These are phyloP conservation scores for Perca schrenkii DNA, from an alignment of 2,113 vertebrate genomes.

Conservation along the genomic window DNA sequence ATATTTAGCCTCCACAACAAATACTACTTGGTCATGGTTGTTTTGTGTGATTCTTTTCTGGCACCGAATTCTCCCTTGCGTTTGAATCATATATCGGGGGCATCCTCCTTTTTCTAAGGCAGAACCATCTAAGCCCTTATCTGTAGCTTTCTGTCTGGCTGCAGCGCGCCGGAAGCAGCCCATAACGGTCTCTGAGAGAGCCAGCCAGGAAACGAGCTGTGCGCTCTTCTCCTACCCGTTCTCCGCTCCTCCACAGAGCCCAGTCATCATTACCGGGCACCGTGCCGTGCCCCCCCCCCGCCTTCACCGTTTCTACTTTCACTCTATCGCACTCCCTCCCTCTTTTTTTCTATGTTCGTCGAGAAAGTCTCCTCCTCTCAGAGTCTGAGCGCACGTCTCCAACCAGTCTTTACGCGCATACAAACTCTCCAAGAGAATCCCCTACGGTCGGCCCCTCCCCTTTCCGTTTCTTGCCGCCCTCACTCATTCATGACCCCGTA, in stretches of 20 bases:
- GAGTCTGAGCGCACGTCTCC: conserved; percentile 62
- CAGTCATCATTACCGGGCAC: conserved; percentile 78
- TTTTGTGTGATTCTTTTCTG: conserved; percentile 56
- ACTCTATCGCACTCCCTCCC: conserved; percentile 43
- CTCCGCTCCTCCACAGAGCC: conserved; percentile 76
- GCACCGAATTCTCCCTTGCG: conserved; percentile 18
- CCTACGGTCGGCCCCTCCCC: conserved; percentile 68
- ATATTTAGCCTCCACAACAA: conserved; percentile 54
- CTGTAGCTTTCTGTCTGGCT: conserved; percentile 56
- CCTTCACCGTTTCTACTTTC: conserved; percentile 38
- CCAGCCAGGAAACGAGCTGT: conserved; percentile 73
- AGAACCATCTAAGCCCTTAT: conserved; percentile 41
- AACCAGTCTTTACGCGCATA: conserved; percentile 72
- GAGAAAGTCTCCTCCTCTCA: conserved; percentile 72
- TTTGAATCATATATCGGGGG: conserved; percentile 75
- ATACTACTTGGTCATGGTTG: conserved; percentile 37
- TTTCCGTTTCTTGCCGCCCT: conserved; percentile 82
- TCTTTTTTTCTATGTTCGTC: conserved; percentile 56
- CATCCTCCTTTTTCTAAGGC: conserved; percentile 63
- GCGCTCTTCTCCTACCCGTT: conserved; percentile 74
- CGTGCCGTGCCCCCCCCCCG: conserved; percentile 57
- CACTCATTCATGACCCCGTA: conserved; percentile 81
- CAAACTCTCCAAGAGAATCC: conserved; percentile 71
- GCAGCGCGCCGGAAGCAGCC: conserved; percentile 77
- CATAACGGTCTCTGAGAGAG: conserved; percentile 66